A percentile compares a stretch with the other conserved stretches of the same genome.
Conservation (phyloP, 1,140 invertebrate genomes). For the Zaprionus vittiger region DNA sequence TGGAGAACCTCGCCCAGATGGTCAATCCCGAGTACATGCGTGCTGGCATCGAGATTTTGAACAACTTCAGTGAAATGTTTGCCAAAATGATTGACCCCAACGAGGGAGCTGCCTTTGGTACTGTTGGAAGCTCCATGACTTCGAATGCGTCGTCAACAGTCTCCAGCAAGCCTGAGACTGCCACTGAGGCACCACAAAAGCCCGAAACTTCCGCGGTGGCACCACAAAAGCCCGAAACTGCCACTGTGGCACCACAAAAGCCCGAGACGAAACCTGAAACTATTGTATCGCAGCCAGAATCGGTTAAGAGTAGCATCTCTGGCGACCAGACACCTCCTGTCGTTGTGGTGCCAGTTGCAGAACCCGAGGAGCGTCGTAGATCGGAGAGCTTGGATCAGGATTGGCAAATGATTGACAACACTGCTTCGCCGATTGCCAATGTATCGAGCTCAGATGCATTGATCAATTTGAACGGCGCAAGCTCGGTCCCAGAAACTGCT, state of each 20-base stretch:
- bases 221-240: constrained; percentile 16
- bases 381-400: constrained; percentile 70
- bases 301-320: not conserved
- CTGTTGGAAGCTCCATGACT: constrained; percentile 32
- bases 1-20: constrained; percentile 68
- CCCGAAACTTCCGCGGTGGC: not conserved
- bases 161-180: constrained; percentile 25
- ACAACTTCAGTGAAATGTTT: constrained; percentile 82
- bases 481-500: constrained; percentile 13
- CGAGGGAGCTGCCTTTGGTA: constrained; percentile 43
- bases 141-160: constrained; percentile 16
- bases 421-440: constrained; percentile 36
- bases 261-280: not conserved
- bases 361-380: constrained; percentile 30
- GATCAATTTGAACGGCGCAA: constrained; percentile 51
- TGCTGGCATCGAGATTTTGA: constrained; percentile 76
- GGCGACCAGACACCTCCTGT: not conserved
- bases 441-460: constrained; percentile 46
- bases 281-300: not conserved
- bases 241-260: not conserved
- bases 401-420: constrained; percentile 73
- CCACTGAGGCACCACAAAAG: not conserved
- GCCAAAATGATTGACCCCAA: constrained; percentile 78
- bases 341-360: constrained; percentile 4
- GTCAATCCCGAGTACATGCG: constrained; percentile 75